phyloP scores from a whole-genome alignment of 1,140 invertebrate species.

The Drosophila persimilis region DNA sequence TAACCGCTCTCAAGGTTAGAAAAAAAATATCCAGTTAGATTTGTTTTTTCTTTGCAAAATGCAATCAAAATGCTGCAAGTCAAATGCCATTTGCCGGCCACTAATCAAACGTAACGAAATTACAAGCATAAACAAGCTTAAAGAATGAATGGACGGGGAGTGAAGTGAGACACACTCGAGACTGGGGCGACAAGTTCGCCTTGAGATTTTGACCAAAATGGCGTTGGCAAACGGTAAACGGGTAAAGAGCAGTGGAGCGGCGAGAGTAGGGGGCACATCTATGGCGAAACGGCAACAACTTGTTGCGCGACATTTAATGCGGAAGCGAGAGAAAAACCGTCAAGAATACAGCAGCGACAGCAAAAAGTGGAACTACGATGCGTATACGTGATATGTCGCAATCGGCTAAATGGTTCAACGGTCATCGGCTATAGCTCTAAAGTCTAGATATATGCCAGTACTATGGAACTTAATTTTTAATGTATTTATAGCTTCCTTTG shows the following conservation, averaged over 20 bases:
- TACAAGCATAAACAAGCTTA: constrained; percentile 74
- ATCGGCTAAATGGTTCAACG: constrained; percentile 29
- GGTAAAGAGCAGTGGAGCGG: constrained; percentile 7
- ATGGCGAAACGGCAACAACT: constrained; percentile 52
- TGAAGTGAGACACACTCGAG: constrained; percentile 3
- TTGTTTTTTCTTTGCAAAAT: constrained; percentile 36
- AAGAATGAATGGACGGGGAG: constrained; percentile 52
- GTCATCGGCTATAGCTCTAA: too few species aligned
- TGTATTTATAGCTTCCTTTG: too few species aligned
- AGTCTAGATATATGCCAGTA: not conserved
- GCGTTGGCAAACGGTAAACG: constrained; percentile 75
- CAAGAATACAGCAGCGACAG: constrained; percentile 25
- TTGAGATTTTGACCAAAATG: constrained; percentile 78
- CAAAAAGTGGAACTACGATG: constrained; percentile 34
- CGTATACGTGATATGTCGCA: constrained; percentile 74
- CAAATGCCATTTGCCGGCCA: constrained; percentile 78
- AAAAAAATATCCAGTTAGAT: constrained; percentile 68
- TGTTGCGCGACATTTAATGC: constrained; percentile 67
- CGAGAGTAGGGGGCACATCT: constrained; percentile 19
- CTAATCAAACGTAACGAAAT: constrained; percentile 79
- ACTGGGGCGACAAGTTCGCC: constrained; percentile 69
- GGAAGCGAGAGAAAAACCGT: constrained; percentile 55
- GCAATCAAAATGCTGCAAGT: constrained; percentile 71
- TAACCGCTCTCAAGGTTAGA: constrained; percentile 61
- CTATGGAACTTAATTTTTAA: not conserved